phyloP scores from a whole-genome alignment of 92 coral and sea anemone genomes.

The Diadumene lineata region DNA sequence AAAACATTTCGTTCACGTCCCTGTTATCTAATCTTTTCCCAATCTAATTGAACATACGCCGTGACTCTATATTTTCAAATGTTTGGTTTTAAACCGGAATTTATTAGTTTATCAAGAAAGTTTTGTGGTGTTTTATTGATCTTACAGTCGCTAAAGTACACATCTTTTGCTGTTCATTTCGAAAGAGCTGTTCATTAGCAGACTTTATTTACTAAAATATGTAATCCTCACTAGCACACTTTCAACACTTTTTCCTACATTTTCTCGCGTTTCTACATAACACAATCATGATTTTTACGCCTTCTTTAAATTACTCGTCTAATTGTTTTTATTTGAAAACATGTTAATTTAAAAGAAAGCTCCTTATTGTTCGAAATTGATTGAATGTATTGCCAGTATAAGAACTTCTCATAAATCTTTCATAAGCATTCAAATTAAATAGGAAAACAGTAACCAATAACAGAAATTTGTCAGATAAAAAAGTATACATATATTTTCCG shows the following conservation, averaged over 20 bases:
- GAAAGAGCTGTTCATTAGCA: background rate
- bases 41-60: background rate
- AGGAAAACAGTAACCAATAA: no score
- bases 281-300: background rate
- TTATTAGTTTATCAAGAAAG: background rate
- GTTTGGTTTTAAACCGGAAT: background rate
- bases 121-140: background rate
- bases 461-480: no score
- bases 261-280: background rate
- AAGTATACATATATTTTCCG: no score
- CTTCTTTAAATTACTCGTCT: background rate
- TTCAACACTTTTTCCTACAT: background rate
- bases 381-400: no score
- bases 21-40: background rate
- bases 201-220: background rate
- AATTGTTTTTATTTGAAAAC: background rate
- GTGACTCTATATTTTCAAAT: background rate
- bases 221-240: no score
- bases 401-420: no score
- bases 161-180: background rate
- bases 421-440: no score
- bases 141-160: no score
- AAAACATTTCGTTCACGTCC: no score
- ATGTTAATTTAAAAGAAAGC: background rate
- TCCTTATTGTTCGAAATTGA: background rate